Evolutionary conservation across 2,113 vertebrate species (phyloP), one percentile per base, ranked within the genome.

Genomic region (Macaca nemestrina): DNA sequence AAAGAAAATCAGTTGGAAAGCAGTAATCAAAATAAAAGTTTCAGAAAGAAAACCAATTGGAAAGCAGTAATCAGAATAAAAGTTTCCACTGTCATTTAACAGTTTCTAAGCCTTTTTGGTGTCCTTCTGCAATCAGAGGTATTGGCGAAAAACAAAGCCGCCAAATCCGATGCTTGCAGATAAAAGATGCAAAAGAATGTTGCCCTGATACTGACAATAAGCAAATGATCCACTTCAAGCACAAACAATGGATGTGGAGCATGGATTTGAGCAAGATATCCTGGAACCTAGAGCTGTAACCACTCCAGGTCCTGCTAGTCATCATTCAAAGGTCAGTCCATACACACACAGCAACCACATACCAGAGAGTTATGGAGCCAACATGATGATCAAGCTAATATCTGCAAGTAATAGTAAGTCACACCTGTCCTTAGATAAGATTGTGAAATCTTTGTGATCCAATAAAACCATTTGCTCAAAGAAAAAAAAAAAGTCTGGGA

Each of bases 251-350:
- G 7, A 20, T 38, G 43, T 22, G 23, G 14, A 48, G 5, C 25
- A 3, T 8, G 27, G 8, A 75, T 23, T 18, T 25, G 87, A 50
- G 91, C 40, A 81, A 88, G 70, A 40, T 0, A 0, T 73, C 40
- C 85, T 72, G 30, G 61, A 64, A 30, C 14, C n/a, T 23, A 23
- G 23, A 6, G 38, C 61, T 75, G 14, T 40, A 45, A 67, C 92
- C 57, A 25, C 45, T 2, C 72, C n/a, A 64, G 59, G 12, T 75
- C 59, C 55, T 45, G 18, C 70, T 73, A 81, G 72, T 92, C 92
- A 50, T 50, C 59, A 48, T 45, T 83, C 94, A 97, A 97, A 97
- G 85, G 93, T 97, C 89, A 90, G 55, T 27, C 22, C 20, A 3
- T 9, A 27, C 8, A 57, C 55, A 20, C 20, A 57, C 48, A 64